Evolutionary conservation across 2,797 vertebrate species (phyloP), one percentile per base, ranked within the genome.

Genomic region (Microtus californicus): DNA sequence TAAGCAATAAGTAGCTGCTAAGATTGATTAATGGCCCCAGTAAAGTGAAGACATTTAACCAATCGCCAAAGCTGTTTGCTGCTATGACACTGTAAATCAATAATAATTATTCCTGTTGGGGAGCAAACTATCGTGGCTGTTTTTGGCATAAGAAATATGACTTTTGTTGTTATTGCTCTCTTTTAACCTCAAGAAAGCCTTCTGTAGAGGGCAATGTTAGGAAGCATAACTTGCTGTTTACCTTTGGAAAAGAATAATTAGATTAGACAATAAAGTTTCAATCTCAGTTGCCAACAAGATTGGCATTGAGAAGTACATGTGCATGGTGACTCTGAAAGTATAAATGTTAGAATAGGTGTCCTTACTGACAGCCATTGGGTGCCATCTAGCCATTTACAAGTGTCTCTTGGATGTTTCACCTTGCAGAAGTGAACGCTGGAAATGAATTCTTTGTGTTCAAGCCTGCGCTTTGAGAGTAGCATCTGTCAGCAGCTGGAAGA

Each of bases 21-120:
- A 94, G 82, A 96, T 97, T 97, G 96, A 97, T 97, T 92, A 97
- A 97, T 97, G 94, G 88, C 48, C 79, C 63, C 81, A 67, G 86
- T 82, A 74, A 98, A 97, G 93, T 95, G 97, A 97, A 94, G 93
- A 94, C 93, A 96, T 96, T 97, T 97, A 97, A 96, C 95, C 96
- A 97, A 96, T 97, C 95, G 92, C 79, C 86, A 95, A 95, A 96
- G 74, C 95, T 94, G 92, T 97, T 97, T 97, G 93, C 90, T 93
- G 86, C 90, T 96, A 96, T 97, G 96, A 95, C 43, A 90, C 95
- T 92, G 79, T 96, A 98, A 97, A 96, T 97, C 96, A 97, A 97
- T 97, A 97, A 95, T 92, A 97, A 96, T 95, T 95, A 97, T 96
- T 97, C 86, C 93, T 95, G 67, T 91, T 97, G 82, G 78, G 90